Evolutionary conservation across 2,797 vertebrate species (phyloP).

Genomic region (Pantherophis vulpinus): DNA sequence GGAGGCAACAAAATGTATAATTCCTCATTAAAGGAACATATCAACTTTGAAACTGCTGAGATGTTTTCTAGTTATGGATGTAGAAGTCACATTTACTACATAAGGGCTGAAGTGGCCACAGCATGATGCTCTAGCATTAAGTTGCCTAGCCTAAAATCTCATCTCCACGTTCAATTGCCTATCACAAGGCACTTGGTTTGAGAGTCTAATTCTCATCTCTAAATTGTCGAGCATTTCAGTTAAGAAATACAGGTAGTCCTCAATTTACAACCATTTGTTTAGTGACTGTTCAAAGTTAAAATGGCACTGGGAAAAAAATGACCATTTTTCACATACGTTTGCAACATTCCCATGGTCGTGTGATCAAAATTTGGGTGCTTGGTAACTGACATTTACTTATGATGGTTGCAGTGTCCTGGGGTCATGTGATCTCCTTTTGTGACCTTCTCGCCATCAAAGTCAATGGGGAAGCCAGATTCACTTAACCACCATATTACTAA

Average conservation of each 20-base stretch:
- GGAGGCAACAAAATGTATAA: not conserved
- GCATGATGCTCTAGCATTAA: not conserved
- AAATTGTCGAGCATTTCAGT: not conserved
- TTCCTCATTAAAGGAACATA: not conserved
- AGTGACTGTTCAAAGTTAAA: not conserved
- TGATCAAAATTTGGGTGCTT: not conserved
- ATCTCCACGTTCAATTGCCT: not conserved
- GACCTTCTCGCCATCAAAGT: not conserved
- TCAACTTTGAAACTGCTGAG: not conserved
- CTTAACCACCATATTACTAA: not conserved
- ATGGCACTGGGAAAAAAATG: not conserved
- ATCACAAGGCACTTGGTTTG: not conserved
- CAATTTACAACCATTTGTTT: not conserved
- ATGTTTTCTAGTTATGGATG: not conserved
- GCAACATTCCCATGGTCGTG: not conserved
- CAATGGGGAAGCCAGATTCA: not conserved
- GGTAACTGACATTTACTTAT: not conserved
- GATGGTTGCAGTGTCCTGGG: not conserved
- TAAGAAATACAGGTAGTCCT: not conserved
- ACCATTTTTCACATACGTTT: fast-evolving
- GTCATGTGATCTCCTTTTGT: not conserved
- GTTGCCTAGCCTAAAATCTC: not conserved
- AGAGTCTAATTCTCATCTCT: not conserved
- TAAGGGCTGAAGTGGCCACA: too few relatives aligned
- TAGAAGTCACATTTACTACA: not conserved